Percentiles rank a stretch among this genome's conserved stretches.
These are phyloP conservation scores for Chirona hameri DNA, from an alignment of 2,888 invertebrate genomes.

Conservation along the genomic window DNA sequence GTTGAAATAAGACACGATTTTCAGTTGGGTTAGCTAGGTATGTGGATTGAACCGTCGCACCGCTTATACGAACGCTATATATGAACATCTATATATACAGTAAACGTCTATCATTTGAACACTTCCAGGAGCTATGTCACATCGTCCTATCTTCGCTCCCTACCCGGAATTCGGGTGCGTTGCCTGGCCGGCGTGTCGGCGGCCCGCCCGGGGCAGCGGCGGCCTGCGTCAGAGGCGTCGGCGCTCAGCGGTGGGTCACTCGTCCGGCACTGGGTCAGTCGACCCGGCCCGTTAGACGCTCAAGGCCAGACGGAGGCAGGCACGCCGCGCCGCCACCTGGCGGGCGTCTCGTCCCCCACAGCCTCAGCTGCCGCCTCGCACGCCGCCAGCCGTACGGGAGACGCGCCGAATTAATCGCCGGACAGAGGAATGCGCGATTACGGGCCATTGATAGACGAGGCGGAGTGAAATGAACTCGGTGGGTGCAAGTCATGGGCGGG, in stretches of 20 bases:
- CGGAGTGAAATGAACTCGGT: not conserved
- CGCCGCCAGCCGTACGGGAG: not conserved
- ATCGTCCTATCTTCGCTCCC: no score
- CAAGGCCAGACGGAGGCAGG: not conserved
- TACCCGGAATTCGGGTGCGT: no score
- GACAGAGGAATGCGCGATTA: not conserved
- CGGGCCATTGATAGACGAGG: not conserved
- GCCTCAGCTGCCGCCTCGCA: not conserved
- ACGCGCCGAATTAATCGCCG: not conserved
- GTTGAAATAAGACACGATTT: no score
- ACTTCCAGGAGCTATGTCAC: no score
- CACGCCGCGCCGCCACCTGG: not conserved
- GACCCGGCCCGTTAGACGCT: conserved; percentile 2
- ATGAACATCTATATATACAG: no score
- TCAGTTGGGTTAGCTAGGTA: no score
- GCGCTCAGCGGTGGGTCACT: not conserved
- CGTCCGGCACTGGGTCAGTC: conserved; percentile 2
- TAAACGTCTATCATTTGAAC: no score
- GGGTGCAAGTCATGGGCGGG: not conserved
- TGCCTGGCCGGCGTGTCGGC: no score
- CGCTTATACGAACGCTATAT: no score
- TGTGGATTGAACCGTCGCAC: no score
- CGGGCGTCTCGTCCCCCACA: not conserved
- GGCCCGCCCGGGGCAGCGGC: no score
- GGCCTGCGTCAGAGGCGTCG: not conserved